These are phyloP conservation scores for Poicephalus meyeri DNA, from an alignment of 2,113 vertebrate genomes.

Conservation along the genomic window DNA sequence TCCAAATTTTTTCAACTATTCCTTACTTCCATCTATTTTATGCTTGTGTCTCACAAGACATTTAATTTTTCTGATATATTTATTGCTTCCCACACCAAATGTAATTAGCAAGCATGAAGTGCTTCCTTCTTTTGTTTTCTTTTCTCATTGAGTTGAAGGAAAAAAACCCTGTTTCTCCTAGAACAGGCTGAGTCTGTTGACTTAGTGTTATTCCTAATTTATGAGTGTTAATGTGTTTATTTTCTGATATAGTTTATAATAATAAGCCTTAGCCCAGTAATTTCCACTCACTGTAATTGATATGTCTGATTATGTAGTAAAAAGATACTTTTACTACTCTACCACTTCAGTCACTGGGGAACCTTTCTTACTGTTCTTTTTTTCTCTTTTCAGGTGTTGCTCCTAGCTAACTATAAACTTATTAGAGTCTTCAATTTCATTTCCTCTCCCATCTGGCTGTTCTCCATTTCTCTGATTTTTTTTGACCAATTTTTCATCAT, in stretches of 20 bases:
- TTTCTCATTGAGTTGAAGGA: neutral
- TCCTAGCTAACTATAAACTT: neutral
- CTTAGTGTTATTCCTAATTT: constrained; percentile 3
- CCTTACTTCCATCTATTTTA: neutral
- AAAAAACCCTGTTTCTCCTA: neutral
- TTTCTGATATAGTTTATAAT: constrained; percentile 7
- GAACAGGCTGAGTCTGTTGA: neutral
- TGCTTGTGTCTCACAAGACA: neutral
- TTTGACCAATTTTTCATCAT: neutral
- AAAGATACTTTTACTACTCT: neutral
- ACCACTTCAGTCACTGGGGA: neutral
- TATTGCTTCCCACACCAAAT: neutral
- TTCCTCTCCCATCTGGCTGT: neutral
- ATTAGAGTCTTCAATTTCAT: neutral
- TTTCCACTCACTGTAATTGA: neutral
- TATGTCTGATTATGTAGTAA: neutral
- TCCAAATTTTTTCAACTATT: neutral
- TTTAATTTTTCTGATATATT: neutral
- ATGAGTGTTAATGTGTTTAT: neutral
- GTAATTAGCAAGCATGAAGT: neutral
- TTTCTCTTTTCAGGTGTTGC: neutral
- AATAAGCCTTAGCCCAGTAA: neutral
- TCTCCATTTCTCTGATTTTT: neutral
- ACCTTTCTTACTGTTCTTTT: neutral
- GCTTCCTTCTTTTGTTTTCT: constrained; percentile 5